Evolutionary conservation across 2,888 invertebrate genomes (phyloP).

Genomic region (Cantharis rufa): DNA sequence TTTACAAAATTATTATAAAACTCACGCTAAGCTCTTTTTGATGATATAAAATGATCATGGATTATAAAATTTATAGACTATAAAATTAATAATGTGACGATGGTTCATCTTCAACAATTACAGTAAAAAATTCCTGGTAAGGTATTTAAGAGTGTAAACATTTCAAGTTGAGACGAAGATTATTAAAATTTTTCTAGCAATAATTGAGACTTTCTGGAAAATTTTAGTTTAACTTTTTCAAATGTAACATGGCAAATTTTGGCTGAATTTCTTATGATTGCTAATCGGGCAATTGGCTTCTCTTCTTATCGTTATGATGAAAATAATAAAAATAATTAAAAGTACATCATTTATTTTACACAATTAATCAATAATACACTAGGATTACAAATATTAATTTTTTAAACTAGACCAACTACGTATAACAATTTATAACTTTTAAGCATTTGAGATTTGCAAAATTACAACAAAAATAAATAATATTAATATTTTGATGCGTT

Average conservation of each 20-base stretch:
- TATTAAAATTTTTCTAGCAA: background rate
- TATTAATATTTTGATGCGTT: background rate
- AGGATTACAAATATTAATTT: background rate
- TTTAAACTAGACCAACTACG: background rate
- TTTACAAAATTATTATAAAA: too few species aligned
- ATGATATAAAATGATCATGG: too few species aligned
- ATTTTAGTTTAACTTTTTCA: background rate
- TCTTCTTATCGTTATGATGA: too few species aligned
- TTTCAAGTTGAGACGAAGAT: background rate
- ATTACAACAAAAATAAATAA: background rate
- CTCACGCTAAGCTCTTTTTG: too few species aligned
- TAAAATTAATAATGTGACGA: background rate
- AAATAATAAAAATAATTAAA: too few species aligned
- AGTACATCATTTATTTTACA: background rate
- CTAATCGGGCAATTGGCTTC: too few species aligned
- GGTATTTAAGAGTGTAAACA: background rate
- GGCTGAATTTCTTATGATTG: background rate
- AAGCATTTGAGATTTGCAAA: background rate
- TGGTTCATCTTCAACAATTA: background rate
- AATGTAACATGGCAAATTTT: background rate
- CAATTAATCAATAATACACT: background rate
- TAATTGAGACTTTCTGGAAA: background rate
- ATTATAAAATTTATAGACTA: background rate
- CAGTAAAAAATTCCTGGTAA: background rate
- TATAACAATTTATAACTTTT: background rate